Base-by-base conservation (phyloP, 2,888 invertebrate species). In the Cephus runcator region DNA sequence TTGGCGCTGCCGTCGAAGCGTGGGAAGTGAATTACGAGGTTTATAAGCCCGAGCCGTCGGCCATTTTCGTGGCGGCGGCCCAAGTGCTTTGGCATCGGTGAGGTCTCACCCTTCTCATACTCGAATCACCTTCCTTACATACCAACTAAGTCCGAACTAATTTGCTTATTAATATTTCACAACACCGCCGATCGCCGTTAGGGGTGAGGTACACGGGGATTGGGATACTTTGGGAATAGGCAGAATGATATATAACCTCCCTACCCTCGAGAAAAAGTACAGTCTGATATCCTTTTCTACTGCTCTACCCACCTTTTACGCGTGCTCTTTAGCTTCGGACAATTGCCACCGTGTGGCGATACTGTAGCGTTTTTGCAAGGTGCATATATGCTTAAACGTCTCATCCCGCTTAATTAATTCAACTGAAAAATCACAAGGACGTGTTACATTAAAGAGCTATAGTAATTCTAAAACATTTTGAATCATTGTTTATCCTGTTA, bases 161-260 rank as follows among this genome's bases (percentile, higher is more conserved):
- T 90, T 90, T 90, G 90, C 89, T 90, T 90, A 90, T 90, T 90
- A 90, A 90, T 90, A 88, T 89, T 90, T 90, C 89, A 89, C 87
- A 87, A 87, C 87, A 85, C 85, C 87, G 84, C 87, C 88, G 87
- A 88, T 88, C 87, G 88, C 40, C 15, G 40, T 40, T 40, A 40
- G 40, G 40, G 6, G 15, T 40, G 40, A 40, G 40, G 40, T 40
- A 15, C 15, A 15, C 40, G 56, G 56, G 56, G 56, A 2, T 23
- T 23, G 56, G 23, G 56, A 56, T 56, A 15, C 56, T 56, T 56
- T 56, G 56, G 56, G 23, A 56, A 56, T 56, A 56, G 56, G 56
- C 56, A 23, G 56, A 23, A 56, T 86, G 85, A 86, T 87, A 83
- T 86, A 89, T 88, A 86, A 84, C 80, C 40, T 76, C 76, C 40